Evolutionary conservation across 2,888 invertebrate genomes (phyloP).

Genomic region (Ernsta delagoae): DNA sequence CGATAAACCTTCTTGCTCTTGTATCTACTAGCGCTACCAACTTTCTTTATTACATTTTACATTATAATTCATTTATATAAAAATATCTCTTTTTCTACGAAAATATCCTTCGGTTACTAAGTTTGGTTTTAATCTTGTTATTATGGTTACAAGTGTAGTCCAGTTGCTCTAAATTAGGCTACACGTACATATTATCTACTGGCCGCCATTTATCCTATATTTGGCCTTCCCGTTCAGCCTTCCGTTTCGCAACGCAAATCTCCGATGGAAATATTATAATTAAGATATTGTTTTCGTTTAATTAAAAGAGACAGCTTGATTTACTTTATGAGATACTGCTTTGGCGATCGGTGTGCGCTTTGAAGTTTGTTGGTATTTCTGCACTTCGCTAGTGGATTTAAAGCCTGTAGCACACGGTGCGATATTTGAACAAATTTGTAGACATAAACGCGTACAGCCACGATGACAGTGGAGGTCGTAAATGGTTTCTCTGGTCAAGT

Average conservation of each 20-base stretch:
- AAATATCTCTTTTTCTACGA: too few relatives aligned
- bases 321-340: constrained; percentile 49
- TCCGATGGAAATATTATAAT: constrained; percentile 60
- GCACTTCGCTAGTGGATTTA: constrained; percentile 11
- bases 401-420: not conserved
- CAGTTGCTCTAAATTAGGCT: constrained; percentile 13
- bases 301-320: constrained; percentile 61
- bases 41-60: too few relatives aligned
- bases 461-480: too few relatives aligned
- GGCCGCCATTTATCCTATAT: constrained; percentile 43
- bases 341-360: constrained; percentile 56
- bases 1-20: too few relatives aligned
- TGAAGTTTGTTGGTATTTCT: constrained; percentile 41
- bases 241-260: constrained; percentile 44
- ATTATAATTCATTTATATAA: too few relatives aligned
- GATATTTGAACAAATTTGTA: not conserved
- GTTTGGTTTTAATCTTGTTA: not conserved
- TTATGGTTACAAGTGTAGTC: not conserved
- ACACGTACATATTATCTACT: not conserved
- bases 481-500: too few relatives aligned
- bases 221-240: constrained; percentile 44
- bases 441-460: too few relatives aligned
- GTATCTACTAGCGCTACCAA: too few relatives aligned
- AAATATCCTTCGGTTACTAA: too few relatives aligned
- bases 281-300: constrained; percentile 66